Base-by-base conservation (phyloP, 2,888 invertebrate species). In the Deilephila porcellus region DNA sequence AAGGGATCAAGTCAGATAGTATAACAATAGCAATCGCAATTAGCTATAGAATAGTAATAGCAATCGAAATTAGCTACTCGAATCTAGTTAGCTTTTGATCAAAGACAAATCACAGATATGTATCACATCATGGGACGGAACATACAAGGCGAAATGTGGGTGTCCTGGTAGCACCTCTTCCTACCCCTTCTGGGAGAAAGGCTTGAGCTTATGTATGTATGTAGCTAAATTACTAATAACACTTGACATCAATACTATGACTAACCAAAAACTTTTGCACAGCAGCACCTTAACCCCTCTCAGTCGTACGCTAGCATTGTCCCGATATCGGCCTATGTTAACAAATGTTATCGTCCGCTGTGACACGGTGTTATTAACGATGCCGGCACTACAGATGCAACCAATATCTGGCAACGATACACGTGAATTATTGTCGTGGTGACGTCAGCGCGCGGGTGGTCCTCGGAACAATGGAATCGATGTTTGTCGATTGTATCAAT, bases 311-410 rank as follows among this genome's bases (percentile, higher is more conserved):
- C 78, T 75, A 76, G 77, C 76, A 79, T 81, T 83, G 82, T 81
- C 80, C 77, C 79, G 73, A 76, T 84, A 85, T 84, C 82, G 79
- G 78, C 59, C 82, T 81, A 82, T 88, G 88, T 85, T 86, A 90
- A 88, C 89, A 85, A 89, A 89, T 90, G 90, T 87, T 89, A 88
- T 86, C 85, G 84, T 80, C 78, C 80, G 76, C 75, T 71, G 83
- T 86, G 87, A 86, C 89, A 84, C 82, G 83, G 78, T 77, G 79
- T 88, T 90, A 88, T 88, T 88, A 88, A 90, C 85, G 87, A 86
- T 82, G 83, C 83, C 77, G 80, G 82, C 77, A 73, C 73, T 71
- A 75, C 77, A 77, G 74, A 74, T 71, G 79, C 76, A 79, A 78
- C 78, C 73, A 80, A 82, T 83, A 84, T 82, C 85, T 82, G 80